phyloP scores from a whole-genome alignment of 2,113 vertebrate genomes.

The Anoura caudifer region DNA sequence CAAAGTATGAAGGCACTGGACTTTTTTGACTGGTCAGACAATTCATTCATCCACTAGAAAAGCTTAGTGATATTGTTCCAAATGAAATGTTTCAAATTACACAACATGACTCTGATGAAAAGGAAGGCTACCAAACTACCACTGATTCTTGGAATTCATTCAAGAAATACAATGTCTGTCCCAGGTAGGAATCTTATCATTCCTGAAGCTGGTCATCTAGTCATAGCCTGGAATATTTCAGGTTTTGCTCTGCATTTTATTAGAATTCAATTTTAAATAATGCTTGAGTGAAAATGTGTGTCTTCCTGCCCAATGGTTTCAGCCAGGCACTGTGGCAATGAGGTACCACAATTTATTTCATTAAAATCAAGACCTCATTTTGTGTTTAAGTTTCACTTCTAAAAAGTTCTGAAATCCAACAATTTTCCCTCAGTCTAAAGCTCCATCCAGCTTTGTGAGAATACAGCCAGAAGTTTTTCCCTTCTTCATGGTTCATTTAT shows the following conservation, averaged over 20 bases:
- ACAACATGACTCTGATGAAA: not conserved
- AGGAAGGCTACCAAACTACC: not conserved
- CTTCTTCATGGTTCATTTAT: not conserved
- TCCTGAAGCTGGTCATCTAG: not conserved
- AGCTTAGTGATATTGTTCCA: not conserved
- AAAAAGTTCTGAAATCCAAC: not conserved
- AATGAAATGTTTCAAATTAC: not conserved
- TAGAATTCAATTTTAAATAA: not conserved
- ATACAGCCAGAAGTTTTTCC: not conserved
- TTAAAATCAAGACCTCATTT: not conserved
- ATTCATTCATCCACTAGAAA: not conserved
- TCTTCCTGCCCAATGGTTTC: not conserved
- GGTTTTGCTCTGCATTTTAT: not conserved
- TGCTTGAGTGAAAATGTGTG: not conserved
- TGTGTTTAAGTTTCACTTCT: not conserved
- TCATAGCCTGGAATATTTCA: not conserved
- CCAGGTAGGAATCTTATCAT: not conserved
- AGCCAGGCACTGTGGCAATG: not conserved
- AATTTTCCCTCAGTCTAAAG: not conserved
- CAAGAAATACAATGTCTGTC: not conserved
- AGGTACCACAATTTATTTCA: not conserved
- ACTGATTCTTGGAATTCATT: not conserved
- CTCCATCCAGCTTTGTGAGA: not conserved
- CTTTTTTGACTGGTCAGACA: not conserved
- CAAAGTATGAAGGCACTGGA: not conserved